Evolutionary conservation across 1,140 invertebrate species (phyloP).

Genomic region (Heliconius eleuchia): DNA sequence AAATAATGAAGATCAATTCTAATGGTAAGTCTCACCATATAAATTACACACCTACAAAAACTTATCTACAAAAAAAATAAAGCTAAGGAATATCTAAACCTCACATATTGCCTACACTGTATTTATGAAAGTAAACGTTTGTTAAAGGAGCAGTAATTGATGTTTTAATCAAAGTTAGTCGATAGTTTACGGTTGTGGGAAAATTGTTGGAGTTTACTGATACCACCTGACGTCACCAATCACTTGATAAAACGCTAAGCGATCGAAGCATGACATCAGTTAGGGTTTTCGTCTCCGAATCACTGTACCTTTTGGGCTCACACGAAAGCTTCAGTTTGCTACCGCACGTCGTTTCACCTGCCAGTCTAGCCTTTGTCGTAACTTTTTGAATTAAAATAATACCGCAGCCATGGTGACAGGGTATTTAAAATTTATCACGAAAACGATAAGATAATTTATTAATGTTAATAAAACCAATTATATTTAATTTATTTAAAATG

Average conservation of each 20-base stretch:
- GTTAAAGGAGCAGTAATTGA: not conserved
- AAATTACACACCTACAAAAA: not conserved
- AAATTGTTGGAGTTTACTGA: constrained; percentile 7
- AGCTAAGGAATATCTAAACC: not conserved
- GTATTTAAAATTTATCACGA: constrained; percentile 17
- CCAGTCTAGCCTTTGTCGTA: constrained; percentile 46
- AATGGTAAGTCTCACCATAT: constrained; percentile 32
- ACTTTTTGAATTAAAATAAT: constrained; percentile 46
- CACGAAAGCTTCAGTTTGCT: constrained; percentile 64
- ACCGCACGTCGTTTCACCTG: constrained; percentile 58
- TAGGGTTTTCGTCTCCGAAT: constrained; percentile 60
- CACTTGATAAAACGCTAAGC: constrained; percentile 59
- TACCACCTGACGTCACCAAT: constrained; percentile 61
- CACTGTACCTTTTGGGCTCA: constrained; percentile 55
- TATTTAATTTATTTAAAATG: constrained; percentile 53
- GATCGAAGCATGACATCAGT: constrained; percentile 59
- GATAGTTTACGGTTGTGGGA: not conserved
- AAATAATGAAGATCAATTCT: constrained; percentile 22
- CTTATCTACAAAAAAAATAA: not conserved
- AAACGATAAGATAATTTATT: constrained; percentile 23
- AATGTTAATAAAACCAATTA: constrained; percentile 18
- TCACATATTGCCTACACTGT: not conserved
- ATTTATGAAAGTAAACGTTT: constrained; percentile 3
- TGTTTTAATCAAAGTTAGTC: constrained; percentile 8
- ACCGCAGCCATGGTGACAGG: constrained; percentile 67